Evolutionary conservation across 2,888 invertebrate genomes (phyloP).

Genomic region (Drosophila yooni): DNA sequence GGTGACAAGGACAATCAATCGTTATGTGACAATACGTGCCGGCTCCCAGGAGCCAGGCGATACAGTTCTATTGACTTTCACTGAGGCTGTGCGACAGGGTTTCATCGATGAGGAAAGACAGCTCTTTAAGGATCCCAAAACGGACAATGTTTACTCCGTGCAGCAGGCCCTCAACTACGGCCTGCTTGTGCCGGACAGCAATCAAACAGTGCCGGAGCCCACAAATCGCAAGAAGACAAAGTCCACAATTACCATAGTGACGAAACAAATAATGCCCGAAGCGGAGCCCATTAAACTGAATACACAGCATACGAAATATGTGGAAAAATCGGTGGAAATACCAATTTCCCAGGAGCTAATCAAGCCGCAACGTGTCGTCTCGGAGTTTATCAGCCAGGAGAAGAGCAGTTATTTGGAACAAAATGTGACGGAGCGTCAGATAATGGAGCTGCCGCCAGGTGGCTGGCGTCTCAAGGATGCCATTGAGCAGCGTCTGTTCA

Average conservation of each 20-base stretch:
- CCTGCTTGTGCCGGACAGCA: slow-evolving; percentile 87
- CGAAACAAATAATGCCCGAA: slow-evolving; percentile 85
- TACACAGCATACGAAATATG: slow-evolving; percentile 75
- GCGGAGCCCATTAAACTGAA: slow-evolving; percentile 81
- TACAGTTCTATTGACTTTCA: slow-evolving; percentile 89
- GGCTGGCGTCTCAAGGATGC: slow-evolving; percentile 94
- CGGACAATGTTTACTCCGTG: slow-evolving; percentile 90
- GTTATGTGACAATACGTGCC: slow-evolving; percentile 91
- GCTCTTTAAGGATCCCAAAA: slow-evolving; percentile 91
- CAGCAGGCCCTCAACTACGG: slow-evolving; percentile 92
- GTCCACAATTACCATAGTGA: slow-evolving; percentile 87
- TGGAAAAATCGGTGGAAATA: slow-evolving; percentile 83
- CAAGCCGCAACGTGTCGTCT: slow-evolving; percentile 84
- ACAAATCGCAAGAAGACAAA: slow-evolving; percentile 84
- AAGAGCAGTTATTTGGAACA: slow-evolving; percentile 85
- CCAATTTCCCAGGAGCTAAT: slow-evolving; percentile 79
- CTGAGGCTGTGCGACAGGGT: slow-evolving; percentile 91
- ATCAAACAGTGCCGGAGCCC: slow-evolving; percentile 86
- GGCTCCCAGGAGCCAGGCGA: slow-evolving; percentile 86
- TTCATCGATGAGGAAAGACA: slow-evolving; percentile 92
- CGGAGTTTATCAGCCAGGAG: slow-evolving; percentile 85
- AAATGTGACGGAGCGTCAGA: slow-evolving; percentile 87
- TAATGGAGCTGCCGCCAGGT: slow-evolving; percentile 92
- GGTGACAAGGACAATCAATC: slow-evolving; percentile 93
- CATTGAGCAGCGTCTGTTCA: slow-evolving; percentile 92